Conservation (phyloP, 1,140 invertebrate species). For the Papilio glaucus region DNA sequence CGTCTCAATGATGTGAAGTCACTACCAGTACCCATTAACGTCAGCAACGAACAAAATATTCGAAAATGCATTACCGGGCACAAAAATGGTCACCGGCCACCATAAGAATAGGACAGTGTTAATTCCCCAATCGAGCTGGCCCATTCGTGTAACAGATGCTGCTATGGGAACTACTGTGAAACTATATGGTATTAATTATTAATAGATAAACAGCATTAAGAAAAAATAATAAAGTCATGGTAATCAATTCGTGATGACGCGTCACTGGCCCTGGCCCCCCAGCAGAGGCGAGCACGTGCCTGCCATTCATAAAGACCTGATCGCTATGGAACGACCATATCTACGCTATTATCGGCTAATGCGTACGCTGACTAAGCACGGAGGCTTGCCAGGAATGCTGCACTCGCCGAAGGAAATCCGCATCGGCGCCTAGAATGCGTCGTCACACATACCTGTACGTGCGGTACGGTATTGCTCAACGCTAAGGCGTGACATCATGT, state of each 20-base stretch:
- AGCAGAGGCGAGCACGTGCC: constrained; percentile 49
- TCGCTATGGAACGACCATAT: constrained; percentile 50
- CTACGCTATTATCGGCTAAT: constrained; percentile 46
- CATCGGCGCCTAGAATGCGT: constrained; percentile 63
- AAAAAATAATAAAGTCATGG: background rate
- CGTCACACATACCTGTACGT: constrained; percentile 52
- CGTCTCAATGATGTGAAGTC: too few relatives aligned
- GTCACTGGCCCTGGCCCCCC: background rate
- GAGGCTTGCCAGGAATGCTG: constrained; percentile 69
- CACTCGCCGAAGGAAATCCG: constrained; percentile 76
- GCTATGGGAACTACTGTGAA: background rate
- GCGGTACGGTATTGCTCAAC: constrained; percentile 54
- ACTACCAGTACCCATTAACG: too few relatives aligned
- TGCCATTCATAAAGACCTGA: constrained; percentile 64
- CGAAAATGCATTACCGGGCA: too few relatives aligned
- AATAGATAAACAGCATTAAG: background rate
- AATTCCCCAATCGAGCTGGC: too few relatives aligned
- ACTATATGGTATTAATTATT: background rate
- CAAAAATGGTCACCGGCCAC: too few relatives aligned
- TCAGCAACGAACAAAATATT: too few relatives aligned
- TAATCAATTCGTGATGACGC: background rate
- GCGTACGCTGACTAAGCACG: constrained; percentile 62
- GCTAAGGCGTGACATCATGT: constrained; percentile 69
- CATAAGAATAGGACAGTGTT: too few relatives aligned
- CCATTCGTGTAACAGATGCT: too few relatives aligned